A percentile compares a stretch with the other conserved stretches of the same genome.
These are phyloP conservation scores for Mesorhabditis sp. DNA, from an alignment of 2,888 invertebrate species.

Conservation along the genomic window DNA sequence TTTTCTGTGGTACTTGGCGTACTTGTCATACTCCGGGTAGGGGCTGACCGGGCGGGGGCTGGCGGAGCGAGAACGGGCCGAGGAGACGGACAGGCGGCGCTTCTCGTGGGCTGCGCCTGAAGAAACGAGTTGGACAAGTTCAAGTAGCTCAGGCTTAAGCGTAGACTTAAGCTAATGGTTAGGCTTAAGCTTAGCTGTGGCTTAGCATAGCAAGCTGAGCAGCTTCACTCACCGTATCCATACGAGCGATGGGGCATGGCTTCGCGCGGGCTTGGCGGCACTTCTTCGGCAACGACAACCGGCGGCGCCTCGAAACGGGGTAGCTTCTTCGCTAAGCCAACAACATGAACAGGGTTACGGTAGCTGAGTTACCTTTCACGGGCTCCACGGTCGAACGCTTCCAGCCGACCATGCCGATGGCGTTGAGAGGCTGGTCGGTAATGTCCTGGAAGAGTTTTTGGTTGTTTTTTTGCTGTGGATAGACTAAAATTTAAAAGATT, in stretches of 20 bases:
- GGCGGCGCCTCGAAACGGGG: conserved; percentile 30
- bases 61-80: conserved; percentile 39
- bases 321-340: conserved; percentile 15
- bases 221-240: conserved; percentile 39
- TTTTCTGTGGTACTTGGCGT: conserved; percentile 41
- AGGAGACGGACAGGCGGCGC: conserved; percentile 44
- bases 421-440: conserved; percentile 43
- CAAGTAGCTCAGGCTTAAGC: too few species aligned
- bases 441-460: conserved; percentile 23
- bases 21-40: conserved; percentile 37
- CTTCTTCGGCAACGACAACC: conserved; percentile 37
- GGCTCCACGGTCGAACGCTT: conserved; percentile 32
- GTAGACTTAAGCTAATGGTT: neutral
- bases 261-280: conserved; percentile 48
- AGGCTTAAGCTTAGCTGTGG: neutral
- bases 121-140: conserved; percentile 5
- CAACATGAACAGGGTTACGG: neutral
- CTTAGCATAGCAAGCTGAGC: neutral
- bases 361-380: neutral
- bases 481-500: too few species aligned
- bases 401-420: conserved; percentile 48
- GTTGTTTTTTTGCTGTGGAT: too few species aligned
- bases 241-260: conserved; percentile 47
- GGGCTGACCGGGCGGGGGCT: conserved; percentile 35
- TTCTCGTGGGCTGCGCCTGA: conserved; percentile 47